Evolutionary conservation across 2,113 vertebrate species (phyloP).

Genomic region (Gymnarchus niloticus): DNA sequence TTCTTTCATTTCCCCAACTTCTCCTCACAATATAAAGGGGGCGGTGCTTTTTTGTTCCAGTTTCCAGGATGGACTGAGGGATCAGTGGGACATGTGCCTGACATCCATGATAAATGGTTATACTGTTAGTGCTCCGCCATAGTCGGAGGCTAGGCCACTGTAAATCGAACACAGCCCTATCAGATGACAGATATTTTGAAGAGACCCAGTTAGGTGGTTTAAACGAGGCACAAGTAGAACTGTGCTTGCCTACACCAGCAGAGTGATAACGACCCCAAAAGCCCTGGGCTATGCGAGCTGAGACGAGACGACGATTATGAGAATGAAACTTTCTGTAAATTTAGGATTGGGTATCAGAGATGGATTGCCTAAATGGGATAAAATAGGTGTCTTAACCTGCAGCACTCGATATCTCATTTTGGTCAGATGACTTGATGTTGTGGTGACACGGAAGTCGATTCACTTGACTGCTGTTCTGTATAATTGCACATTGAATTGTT

Average conservation of each 20-base stretch:
- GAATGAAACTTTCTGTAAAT: neutral
- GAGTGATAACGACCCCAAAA: neutral
- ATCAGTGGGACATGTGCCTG: neutral
- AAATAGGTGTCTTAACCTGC: neutral
- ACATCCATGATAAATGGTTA: slow-evolving; percentile 21
- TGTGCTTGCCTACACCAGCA: neutral
- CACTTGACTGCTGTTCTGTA: neutral
- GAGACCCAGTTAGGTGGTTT: neutral
- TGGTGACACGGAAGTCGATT: neutral
- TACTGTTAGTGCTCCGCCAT: neutral
- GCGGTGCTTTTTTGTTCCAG: neutral
- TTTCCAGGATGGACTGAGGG: neutral
- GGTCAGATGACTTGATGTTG: neutral
- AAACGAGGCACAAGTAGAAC: slow-evolving; percentile 16
- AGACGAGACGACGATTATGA: neutral
- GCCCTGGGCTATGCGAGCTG: too few relatives aligned
- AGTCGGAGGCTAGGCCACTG: neutral
- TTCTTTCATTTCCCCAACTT: neutral
- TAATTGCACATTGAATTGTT: neutral
- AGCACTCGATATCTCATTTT: neutral
- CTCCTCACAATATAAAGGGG: neutral
- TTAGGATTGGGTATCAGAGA: neutral
- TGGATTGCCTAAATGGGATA: neutral
- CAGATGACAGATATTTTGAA: slow-evolving; percentile 16
- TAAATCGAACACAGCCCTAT: slow-evolving; percentile 5